phyloP scores from a whole-genome alignment of 2,797 vertebrate genomes.

The Hozukius guyotensis region DNA sequence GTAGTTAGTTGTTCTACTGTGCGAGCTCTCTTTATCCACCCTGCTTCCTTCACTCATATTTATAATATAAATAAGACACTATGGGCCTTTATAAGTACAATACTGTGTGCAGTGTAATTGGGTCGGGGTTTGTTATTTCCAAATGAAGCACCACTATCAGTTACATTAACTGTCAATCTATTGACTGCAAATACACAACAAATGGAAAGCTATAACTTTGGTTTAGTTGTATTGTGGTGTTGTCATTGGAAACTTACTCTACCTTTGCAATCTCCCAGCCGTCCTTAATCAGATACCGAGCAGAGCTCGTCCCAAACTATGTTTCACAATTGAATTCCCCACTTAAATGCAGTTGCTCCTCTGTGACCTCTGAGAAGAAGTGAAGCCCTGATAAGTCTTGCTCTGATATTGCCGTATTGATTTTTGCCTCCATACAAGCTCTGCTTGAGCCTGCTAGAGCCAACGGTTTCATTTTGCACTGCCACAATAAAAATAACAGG shows the following conservation, averaged over 20 bases:
- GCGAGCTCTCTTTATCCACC: background rate
- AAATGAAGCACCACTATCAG: constrained; percentile 26
- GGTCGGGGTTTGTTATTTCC: constrained; percentile 5
- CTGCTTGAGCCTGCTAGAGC: constrained; percentile 70
- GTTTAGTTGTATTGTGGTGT: constrained; percentile 26
- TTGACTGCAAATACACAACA: constrained; percentile 1
- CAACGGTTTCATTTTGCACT: constrained; percentile 85
- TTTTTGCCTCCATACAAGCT: constrained; percentile 82
- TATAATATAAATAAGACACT: background rate
- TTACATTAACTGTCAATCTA: background rate
- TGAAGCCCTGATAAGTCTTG: constrained; percentile 85
- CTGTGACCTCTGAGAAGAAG: constrained; percentile 83
- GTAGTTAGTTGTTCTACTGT: background rate
- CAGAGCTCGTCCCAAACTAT: constrained; percentile 67
- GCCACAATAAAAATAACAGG: constrained; percentile 88
- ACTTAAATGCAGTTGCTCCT: constrained; percentile 84
- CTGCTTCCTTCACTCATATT: background rate
- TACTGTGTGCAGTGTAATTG: background rate
- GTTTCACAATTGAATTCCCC: constrained; percentile 84
- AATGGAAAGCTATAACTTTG: constrained; percentile 54
- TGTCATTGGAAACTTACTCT: constrained; percentile 44
- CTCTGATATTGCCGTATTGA: constrained; percentile 89
- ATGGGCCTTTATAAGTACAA: background rate
- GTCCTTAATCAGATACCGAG: constrained; percentile 71
- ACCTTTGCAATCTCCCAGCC: constrained; percentile 22